Base-by-base conservation (phyloP, 2,888 invertebrate species). In the Synanthedon andrenaeformis region DNA sequence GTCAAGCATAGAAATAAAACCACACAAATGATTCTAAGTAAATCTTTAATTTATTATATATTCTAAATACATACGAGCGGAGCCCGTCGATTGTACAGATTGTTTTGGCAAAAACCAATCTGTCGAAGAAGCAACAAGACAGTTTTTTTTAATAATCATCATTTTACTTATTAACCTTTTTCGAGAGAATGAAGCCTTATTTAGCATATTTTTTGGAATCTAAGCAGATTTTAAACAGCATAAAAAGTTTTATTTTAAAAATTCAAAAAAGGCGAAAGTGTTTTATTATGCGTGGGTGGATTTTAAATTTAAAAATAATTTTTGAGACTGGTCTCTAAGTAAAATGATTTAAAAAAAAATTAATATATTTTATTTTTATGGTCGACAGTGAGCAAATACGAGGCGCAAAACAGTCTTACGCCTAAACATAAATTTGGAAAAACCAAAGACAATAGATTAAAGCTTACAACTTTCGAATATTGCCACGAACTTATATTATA, bases 31-130 rank as follows among this genome's bases (percentile, higher is more conserved):
- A 76, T 79, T 77, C 85, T 86, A 85, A 78, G 76, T 84, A 81
- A 84, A 80, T 76, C 73, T 86, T 84, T 86, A 35, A 86, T 82
- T 84, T 86, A 86, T 82, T 84, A 69, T 76, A 75, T 82, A 84
- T 76, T 68, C 79, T 84, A 84, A 78, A 73, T 77, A 80, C 74
- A 78, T 67, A 65, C 76, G 68, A 74, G 69, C 70, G 56, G 61
- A 54, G 62, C 72, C 80, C 67, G 77, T 72, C 55, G 65, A 70
- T 62, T 67, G 66, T 76, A 41, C 79, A 82, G 75, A 78, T 76
- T 74, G 72, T 70, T 62, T 23, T 23, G 23, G 23, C 23, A 23
- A 23, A 23, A 23, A 23, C 5, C 23, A 23, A 23, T 23, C 71
- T 57, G 62, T 74, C 67, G 68, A 72, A 69, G 65, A 65, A 53